Conservation (phyloP, 2,113 vertebrate species). For the Myrmecophaga tridactyla region DNA sequence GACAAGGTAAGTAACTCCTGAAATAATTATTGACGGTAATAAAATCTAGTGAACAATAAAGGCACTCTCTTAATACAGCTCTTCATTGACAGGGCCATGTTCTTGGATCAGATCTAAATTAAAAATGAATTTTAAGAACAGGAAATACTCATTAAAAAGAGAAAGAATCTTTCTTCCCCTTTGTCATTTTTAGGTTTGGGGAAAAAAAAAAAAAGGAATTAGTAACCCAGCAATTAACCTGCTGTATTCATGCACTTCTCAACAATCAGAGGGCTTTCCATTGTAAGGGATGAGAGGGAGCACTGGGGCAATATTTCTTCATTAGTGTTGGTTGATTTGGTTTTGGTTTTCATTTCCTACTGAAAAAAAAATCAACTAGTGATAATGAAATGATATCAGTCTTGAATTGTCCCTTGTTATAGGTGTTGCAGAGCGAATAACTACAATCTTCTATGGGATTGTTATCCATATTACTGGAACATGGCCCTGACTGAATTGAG, state of each 20-base stretch:
- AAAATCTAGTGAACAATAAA: conserved; percentile 12
- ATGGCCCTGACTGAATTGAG: neutral
- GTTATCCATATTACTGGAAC: neutral
- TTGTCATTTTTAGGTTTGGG: neutral
- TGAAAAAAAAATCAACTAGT: conserved; percentile 65
- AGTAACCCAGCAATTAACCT: conserved; percentile 70
- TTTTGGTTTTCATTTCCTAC: conserved; percentile 51
- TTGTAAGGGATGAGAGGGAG: conserved; percentile 12
- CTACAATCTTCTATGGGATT: conserved; percentile 29
- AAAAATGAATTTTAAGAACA: conserved; percentile 57
- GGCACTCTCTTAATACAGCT: neutral
- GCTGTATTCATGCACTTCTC: conserved; percentile 33
- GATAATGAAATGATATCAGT: conserved; percentile 69
- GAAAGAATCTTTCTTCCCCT: neutral
- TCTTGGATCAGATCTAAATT: neutral
- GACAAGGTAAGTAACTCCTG: neutral
- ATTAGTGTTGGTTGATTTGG: conserved; percentile 70
- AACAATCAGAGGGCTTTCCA: conserved; percentile 59
- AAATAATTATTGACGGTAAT: neutral
- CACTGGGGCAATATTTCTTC: conserved; percentile 68
- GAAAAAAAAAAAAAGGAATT: conserved; percentile 39
- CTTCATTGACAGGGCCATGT: neutral
- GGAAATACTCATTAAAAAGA: conserved; percentile 36
- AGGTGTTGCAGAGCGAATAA: neutral
- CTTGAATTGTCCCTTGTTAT: conserved; percentile 58